phyloP scores from a whole-genome alignment of 2,113 vertebrate species.

The Phaethornis superciliosus region DNA sequence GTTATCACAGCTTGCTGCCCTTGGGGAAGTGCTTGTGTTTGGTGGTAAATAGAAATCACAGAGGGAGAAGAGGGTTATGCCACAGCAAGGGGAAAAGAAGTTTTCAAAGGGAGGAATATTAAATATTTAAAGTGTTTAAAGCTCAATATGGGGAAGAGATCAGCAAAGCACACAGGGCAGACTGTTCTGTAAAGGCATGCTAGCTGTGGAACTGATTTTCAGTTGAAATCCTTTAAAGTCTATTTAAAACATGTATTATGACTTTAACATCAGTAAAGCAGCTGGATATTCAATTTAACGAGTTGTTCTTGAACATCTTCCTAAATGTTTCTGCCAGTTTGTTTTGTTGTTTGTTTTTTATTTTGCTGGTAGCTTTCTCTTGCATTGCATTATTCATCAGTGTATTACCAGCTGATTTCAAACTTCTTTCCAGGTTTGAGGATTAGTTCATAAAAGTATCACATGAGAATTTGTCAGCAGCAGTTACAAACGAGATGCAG shows the following conservation, averaged over 20 bases:
- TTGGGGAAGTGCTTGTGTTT: not conserved
- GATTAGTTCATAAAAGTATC: constrained; percentile 50
- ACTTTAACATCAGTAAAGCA: constrained; percentile 45
- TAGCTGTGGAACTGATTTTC: constrained; percentile 53
- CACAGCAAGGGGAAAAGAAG: not conserved
- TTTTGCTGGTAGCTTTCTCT: constrained; percentile 54
- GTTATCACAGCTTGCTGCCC: not conserved
- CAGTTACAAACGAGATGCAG: constrained; percentile 13
- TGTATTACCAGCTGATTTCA: constrained; percentile 25
- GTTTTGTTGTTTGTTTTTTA: not conserved
- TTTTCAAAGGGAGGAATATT: constrained; percentile 8
- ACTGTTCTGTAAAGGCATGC: not conserved
- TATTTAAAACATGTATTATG: constrained; percentile 57
- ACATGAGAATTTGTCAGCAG: constrained; percentile 48
- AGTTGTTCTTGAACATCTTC: constrained; percentile 52
- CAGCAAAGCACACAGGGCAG: constrained; percentile 4
- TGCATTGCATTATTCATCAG: constrained; percentile 51
- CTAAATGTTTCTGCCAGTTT: constrained; percentile 46
- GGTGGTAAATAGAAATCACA: not conserved
- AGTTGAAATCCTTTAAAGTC: constrained; percentile 60
- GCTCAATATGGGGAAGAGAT: constrained; percentile 21
- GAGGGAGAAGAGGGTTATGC: not conserved
- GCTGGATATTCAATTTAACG: constrained; percentile 65
- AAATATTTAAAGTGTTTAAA: constrained; percentile 53
- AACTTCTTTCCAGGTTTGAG: constrained; percentile 30